A percentile compares a stretch with the other conserved stretches of the same genome.
These are phyloP conservation scores for Phyto melanocephala DNA, from an alignment of 2,888 invertebrate genomes.

Conservation along the genomic window DNA sequence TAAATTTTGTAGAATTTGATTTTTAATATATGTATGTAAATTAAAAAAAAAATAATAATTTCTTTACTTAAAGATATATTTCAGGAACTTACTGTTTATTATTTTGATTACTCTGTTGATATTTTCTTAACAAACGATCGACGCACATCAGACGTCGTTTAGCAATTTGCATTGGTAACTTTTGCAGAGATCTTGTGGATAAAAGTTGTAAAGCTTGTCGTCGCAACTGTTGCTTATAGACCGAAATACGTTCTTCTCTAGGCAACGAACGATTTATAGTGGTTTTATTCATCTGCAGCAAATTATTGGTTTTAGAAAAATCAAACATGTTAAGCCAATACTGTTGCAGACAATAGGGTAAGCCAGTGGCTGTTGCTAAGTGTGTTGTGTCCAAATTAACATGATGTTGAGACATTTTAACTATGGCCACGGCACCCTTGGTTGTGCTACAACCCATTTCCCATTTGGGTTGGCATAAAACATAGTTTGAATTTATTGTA, in stretches of 20 bases:
- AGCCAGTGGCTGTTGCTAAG: constrained; percentile 54
- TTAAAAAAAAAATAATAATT: too few relatives aligned
- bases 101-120: constrained; percentile 71
- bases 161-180: constrained; percentile 71
- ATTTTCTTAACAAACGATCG: constrained; percentile 75
- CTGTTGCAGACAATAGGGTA: constrained; percentile 74
- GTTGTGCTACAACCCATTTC: constrained; percentile 55
- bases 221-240: constrained; percentile 73
- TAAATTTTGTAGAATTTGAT: too few relatives aligned
- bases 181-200: constrained; percentile 74
- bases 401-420: constrained; percentile 58
- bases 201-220: constrained; percentile 77
- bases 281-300: constrained; percentile 22
- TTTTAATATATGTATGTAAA: too few relatives aligned
- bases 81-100: constrained; percentile 72
- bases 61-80: too few relatives aligned
- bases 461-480: constrained; percentile 28
- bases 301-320: constrained; percentile 42
- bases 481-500: constrained; percentile 23
- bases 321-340: constrained; percentile 73
- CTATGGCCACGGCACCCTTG: constrained; percentile 63
- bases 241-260: constrained; percentile 77
- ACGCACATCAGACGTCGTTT: constrained; percentile 74
- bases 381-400: constrained; percentile 58
- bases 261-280: constrained; percentile 64